phyloP scores from a whole-genome alignment of 92 coral and sea anemone species.

The Siderastrea siderea region DNA sequence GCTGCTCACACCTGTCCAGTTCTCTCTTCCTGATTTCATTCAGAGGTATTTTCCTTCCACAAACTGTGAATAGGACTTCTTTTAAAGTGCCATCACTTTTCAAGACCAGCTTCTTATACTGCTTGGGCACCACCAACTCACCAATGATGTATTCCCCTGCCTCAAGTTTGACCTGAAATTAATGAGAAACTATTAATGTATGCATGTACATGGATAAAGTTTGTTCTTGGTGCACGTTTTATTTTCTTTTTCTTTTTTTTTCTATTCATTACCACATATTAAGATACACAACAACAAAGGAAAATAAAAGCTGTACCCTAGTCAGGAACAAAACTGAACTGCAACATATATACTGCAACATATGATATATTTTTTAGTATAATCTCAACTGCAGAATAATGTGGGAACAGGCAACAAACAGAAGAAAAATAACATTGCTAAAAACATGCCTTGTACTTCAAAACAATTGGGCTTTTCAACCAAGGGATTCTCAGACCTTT shows the following conservation, averaged over 20 bases:
- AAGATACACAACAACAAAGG: too few relatives aligned
- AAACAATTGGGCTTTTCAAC: too few relatives aligned
- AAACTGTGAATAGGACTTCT: slow-evolving; percentile 26
- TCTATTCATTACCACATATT: too few relatives aligned
- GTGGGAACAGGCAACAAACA: too few relatives aligned
- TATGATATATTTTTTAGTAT: too few relatives aligned
- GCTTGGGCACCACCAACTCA: slow-evolving; percentile 44
- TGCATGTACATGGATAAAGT: not conserved
- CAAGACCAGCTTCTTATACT: slow-evolving; percentile 32
- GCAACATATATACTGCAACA: too few relatives aligned
- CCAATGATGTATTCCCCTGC: slow-evolving; percentile 29
- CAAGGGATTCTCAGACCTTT: too few relatives aligned
- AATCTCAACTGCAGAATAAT: too few relatives aligned
- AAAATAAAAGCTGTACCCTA: too few relatives aligned
- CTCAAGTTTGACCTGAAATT: slow-evolving; percentile 18
- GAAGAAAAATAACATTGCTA: too few relatives aligned
- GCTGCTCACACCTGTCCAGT: slow-evolving; percentile 10
- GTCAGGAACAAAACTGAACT: too few relatives aligned
- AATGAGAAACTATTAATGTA: not conserved
- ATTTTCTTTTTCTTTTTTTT: not conserved
- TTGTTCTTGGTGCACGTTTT: not conserved
- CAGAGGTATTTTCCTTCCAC: slow-evolving; percentile 35
- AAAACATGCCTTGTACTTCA: too few relatives aligned
- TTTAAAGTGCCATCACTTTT: slow-evolving; percentile 31
- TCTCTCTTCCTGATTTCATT: slow-evolving; percentile 5